A percentile compares a stretch with the other conserved stretches of the same genome.
phyloP scores from a whole-genome alignment of 2,113 vertebrate genomes.

The Ctenodactylus gundi region DNA sequence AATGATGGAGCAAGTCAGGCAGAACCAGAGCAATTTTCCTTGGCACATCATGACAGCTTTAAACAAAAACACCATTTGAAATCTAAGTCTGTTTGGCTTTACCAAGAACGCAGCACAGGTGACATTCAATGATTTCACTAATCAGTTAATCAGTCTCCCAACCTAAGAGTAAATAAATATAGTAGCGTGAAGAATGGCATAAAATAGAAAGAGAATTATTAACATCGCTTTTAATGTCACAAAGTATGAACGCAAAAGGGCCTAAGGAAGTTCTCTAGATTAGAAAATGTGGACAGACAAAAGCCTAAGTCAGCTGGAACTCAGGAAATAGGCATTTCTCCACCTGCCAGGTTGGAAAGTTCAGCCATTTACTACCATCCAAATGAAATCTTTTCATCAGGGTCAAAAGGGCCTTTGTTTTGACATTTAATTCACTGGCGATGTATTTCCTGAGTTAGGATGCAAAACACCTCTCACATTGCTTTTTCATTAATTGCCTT shows the following conservation, averaged over 20 bases:
- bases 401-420: constrained; percentile 83
- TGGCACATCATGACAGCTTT: not conserved
- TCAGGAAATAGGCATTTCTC: constrained; percentile 71
- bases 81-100: not conserved
- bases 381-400: constrained; percentile 82
- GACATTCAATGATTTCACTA: constrained; percentile 14
- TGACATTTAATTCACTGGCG: constrained; percentile 83
- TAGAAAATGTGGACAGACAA: constrained; percentile 7
- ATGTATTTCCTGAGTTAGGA: constrained; percentile 69
- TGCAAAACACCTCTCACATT: constrained; percentile 73
- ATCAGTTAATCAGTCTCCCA: constrained; percentile 49
- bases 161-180: constrained; percentile 51
- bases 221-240: not conserved
- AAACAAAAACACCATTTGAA: not conserved
- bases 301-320: constrained; percentile 38
- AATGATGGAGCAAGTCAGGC: not conserved
- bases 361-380: constrained; percentile 82
- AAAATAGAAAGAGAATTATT: constrained; percentile 10
- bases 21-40: not conserved
- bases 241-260: constrained; percentile 5
- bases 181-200: not conserved
- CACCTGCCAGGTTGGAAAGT: constrained; percentile 73
- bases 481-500: constrained; percentile 93
- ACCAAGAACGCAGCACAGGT: not conserved
- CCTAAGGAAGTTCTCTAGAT: not conserved